Base-by-base conservation (phyloP, 30 jellyfish, hydroid and myxozoan species). In the Cassiopea andromeda region DNA sequence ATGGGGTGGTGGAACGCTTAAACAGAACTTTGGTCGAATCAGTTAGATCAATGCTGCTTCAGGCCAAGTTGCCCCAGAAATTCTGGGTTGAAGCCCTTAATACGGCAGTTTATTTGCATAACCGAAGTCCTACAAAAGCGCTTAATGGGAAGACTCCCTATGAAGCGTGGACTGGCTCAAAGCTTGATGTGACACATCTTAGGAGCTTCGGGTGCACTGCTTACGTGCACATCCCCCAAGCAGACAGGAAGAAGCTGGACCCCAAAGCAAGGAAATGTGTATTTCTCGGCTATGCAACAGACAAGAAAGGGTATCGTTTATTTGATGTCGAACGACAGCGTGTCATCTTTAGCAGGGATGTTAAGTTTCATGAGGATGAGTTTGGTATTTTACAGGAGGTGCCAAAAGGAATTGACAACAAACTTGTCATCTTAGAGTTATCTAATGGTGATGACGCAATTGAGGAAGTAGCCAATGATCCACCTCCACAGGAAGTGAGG, bases 201-300 rank as follows among this genome's bases (percentile, higher is more conserved):
- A 76, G 19, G 85, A 1, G 14, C 49, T 83, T 89, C 68, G 91
- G 91, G 44, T 83, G 83, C 43, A 73, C 15, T 67, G 91, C 91
- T 0, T 67, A 83, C 85, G 69, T 47, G 85, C 85, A 83, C 43
- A n/a, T 83, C 50, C 83, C 91, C 7, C 44, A 83, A 12, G 91
- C 43, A 17, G 47, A 15, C 44, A 12, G 91, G 13, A 67, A 67
- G 75, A 83, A 83, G 47, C 69, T 47, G 85, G 91, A 83, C 47
- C 68, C 91, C 5, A 50, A 50, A 9, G 64, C 64, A 50, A 5
- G 9, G 64, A 50, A 50, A 9, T 50, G 9, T 9, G 9, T 50
- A 50, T 50, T 50, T 50, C 64, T 27, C 27, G 60, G 66, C 45
- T 27, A 18, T 74, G 77, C 12, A 2, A 68, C 77, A 68, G 16